Percentiles rank a stretch among this genome's conserved stretches.
phyloP scores from a whole-genome alignment of 2,888 invertebrate species.

The Eupithecia subfuscata region DNA sequence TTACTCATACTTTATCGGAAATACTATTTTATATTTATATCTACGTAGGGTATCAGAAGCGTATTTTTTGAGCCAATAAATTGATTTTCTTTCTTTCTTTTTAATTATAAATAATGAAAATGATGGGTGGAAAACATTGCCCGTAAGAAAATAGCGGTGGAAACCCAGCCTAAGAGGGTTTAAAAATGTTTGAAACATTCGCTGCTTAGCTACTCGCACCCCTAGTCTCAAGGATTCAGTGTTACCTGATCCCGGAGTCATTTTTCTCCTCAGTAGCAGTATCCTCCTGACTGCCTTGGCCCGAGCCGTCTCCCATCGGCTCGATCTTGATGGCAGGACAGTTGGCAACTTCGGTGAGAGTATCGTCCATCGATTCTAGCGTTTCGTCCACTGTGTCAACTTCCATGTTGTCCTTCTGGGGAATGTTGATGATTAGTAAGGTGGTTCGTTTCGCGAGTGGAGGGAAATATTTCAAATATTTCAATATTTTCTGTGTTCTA shows the following conservation, averaged over 20 bases:
- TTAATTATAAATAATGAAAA: too few species aligned
- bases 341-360: conserved; percentile 58
- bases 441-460: too few species aligned
- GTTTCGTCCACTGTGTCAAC: conserved; percentile 67
- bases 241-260: conserved; percentile 78
- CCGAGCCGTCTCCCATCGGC: conserved; percentile 60
- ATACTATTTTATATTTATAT: too few species aligned
- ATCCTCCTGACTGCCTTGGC: conserved; percentile 65
- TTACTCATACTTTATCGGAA: too few species aligned
- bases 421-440: not conserved
- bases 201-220: not conserved
- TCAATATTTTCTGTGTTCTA: too few species aligned
- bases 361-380: conserved; percentile 66
- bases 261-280: conserved; percentile 77
- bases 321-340: conserved; percentile 78
- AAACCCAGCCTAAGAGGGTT: not conserved
- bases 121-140: too few species aligned
- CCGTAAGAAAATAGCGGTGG: too few species aligned
- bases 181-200: not conserved
- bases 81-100: too few species aligned
- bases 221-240: not conserved
- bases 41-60: too few species aligned
- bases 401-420: conserved; percentile 70
- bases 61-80: too few species aligned
- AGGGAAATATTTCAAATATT: too few species aligned